Percentiles rank a stretch among this genome's conserved stretches.
phyloP scores from a whole-genome alignment of 2,888 invertebrate species.

The Amphipyra tragopoginis region DNA sequence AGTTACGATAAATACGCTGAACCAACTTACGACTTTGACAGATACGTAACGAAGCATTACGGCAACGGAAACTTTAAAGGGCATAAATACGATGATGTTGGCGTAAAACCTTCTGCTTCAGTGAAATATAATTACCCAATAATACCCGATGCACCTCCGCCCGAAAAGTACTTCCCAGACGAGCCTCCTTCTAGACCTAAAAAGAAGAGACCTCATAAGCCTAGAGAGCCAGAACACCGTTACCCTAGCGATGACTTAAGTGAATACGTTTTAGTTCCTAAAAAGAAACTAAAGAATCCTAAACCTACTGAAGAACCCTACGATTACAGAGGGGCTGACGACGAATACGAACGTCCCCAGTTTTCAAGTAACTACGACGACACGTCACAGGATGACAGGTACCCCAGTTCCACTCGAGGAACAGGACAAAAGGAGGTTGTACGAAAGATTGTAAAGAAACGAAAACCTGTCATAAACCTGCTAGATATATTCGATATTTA shows the following conservation, averaged over 20 bases:
- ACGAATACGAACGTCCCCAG: conserved; percentile 77
- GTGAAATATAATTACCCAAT: conserved; percentile 70
- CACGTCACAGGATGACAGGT: conserved; percentile 72
- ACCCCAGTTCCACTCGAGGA: conserved; percentile 69
- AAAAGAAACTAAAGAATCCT: conserved; percentile 80
- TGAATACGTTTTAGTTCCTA: conserved; percentile 83
- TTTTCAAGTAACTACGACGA: conserved; percentile 68
- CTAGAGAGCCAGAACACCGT: conserved; percentile 67
- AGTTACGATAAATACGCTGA: conserved; percentile 78
- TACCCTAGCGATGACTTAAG: conserved; percentile 74
- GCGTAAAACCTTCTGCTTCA: conserved; percentile 63
- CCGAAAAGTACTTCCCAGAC: conserved; percentile 75
- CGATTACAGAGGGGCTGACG: conserved; percentile 76
- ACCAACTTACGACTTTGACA: conserved; percentile 76
- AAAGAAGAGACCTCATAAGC: conserved; percentile 78
- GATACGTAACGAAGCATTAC: conserved; percentile 68
- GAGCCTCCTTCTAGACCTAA: conserved; percentile 76
- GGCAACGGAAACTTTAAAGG: conserved; percentile 68
- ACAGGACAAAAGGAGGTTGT: conserved; percentile 74
- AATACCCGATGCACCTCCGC: conserved; percentile 71
- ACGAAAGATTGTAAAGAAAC: conserved; percentile 81
- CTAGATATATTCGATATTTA: conserved; percentile 86
- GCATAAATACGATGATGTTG: conserved; percentile 72
- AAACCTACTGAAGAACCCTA: conserved; percentile 68
- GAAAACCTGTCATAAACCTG: conserved; percentile 79